These are phyloP conservation scores for Indicator indicator DNA, from an alignment of 2,113 vertebrate genomes.

Conservation along the genomic window DNA sequence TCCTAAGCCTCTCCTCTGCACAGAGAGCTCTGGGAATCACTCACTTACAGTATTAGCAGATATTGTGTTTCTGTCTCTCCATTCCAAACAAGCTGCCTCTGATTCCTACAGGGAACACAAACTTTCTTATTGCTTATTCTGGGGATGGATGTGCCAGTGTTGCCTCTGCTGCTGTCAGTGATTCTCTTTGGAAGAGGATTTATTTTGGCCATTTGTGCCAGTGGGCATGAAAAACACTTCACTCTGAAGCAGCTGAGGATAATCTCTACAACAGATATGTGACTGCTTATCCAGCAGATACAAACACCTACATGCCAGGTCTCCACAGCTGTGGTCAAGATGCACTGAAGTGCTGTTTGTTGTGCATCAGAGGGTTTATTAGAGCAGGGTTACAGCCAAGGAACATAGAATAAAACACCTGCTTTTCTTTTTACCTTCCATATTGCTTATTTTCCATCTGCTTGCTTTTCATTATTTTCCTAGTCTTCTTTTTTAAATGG, in stretches of 20 bases:
- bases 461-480: not conserved
- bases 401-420: not conserved
- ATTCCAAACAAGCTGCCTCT: not conserved
- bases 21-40: not conserved
- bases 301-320: not conserved
- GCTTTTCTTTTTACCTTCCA: not conserved
- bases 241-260: conserved; percentile 42
- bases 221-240: not conserved
- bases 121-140: not conserved
- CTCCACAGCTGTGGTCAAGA: conserved; percentile 9
- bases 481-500: not conserved
- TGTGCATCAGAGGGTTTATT: not conserved
- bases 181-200: conserved; percentile 60
- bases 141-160: not conserved
- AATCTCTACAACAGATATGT: not conserved
- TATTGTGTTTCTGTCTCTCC: not conserved
- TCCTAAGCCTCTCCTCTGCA: not conserved
- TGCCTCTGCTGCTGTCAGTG: not conserved
- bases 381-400: not conserved
- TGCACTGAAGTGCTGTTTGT: not conserved
- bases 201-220: conserved; percentile 42
- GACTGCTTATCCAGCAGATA: not conserved
- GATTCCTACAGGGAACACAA: not conserved
- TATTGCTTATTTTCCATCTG: not conserved
- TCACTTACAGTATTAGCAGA: not conserved